phyloP scores from a whole-genome alignment of 2,888 invertebrate genomes.

The Nomada fucata region DNA sequence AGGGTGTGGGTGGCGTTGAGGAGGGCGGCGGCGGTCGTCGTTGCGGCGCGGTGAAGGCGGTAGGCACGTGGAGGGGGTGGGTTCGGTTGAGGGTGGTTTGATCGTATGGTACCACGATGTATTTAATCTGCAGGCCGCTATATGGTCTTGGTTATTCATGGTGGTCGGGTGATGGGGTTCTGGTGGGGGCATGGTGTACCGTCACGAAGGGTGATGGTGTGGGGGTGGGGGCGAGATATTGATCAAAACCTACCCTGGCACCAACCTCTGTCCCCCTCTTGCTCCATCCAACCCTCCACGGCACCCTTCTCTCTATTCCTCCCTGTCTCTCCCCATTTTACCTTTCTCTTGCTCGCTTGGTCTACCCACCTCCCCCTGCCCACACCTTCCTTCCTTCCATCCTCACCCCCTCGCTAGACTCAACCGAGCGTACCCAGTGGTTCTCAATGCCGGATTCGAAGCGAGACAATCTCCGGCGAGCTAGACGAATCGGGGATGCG shows the following conservation, averaged over 20 bases:
- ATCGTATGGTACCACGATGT: conserved; percentile 78
- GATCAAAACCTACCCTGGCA: conserved; percentile 84
- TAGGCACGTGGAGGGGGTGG: conserved; percentile 42
- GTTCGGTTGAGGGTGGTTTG: conserved; percentile 70
- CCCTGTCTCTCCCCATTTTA: conserved; percentile 48
- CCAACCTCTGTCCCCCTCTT: conserved; percentile 76
- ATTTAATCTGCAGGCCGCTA: conserved; percentile 80
- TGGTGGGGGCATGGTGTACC: conserved; percentile 80
- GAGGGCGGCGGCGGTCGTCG: conserved; percentile 42
- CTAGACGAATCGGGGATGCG: conserved; percentile 1
- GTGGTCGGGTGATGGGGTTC: conserved; percentile 80
- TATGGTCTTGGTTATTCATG: conserved; percentile 83
- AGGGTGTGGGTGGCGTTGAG: conserved; percentile 6
- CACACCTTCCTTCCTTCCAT: conserved; percentile 66
- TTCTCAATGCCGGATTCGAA: conserved; percentile 72
- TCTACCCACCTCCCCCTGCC: conserved; percentile 58
- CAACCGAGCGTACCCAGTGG: conserved; percentile 80
- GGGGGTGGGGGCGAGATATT: conserved; percentile 83
- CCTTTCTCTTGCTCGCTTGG: conserved; percentile 40
- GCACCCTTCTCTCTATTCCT: conserved; percentile 72
- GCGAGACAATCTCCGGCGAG: conserved; percentile 10
- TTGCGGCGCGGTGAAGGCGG: conserved; percentile 46
- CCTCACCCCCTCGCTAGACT: conserved; percentile 70
- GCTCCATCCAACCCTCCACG: conserved; percentile 72
- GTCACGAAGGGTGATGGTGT: conserved; percentile 78